A percentile compares a stretch with the other conserved stretches of the same genome.
These are phyloP conservation scores for Thamnophis elegans DNA, from an alignment of 2,797 vertebrate species.

Conservation along the genomic window DNA sequence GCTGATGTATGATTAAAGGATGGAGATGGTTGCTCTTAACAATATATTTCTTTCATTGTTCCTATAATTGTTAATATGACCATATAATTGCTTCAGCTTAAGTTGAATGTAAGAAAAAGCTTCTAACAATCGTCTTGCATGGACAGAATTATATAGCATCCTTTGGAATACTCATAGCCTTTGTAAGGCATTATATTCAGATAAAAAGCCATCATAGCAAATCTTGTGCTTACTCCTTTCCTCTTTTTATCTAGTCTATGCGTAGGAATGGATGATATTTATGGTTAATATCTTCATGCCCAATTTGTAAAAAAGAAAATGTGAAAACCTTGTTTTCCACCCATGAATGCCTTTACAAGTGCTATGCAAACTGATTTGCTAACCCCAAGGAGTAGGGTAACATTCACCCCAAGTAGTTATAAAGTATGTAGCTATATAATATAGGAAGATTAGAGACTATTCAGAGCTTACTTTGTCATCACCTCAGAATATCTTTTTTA, in stretches of 20 bases:
- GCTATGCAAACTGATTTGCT: neutral
- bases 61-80: neutral
- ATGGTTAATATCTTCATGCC: neutral
- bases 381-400: neutral
- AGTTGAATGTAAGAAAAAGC: neutral
- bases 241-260: neutral
- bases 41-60: neutral
- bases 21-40: neutral
- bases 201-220: neutral
- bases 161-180: neutral
- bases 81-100: neutral
- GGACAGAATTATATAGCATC: neutral
- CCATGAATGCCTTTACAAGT: neutral
- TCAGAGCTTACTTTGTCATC: neutral
- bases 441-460: neutral
- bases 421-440: neutral
- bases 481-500: neutral
- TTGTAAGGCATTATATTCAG: neutral
- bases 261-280: neutral
- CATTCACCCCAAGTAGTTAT: neutral
- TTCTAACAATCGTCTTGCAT: neutral
- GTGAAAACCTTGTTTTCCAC: neutral
- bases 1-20: neutral
- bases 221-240: neutral
- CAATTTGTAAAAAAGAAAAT: neutral